These are phyloP conservation scores for Elachura formosa DNA, from an alignment of 2,113 vertebrate species.

Conservation along the genomic window DNA sequence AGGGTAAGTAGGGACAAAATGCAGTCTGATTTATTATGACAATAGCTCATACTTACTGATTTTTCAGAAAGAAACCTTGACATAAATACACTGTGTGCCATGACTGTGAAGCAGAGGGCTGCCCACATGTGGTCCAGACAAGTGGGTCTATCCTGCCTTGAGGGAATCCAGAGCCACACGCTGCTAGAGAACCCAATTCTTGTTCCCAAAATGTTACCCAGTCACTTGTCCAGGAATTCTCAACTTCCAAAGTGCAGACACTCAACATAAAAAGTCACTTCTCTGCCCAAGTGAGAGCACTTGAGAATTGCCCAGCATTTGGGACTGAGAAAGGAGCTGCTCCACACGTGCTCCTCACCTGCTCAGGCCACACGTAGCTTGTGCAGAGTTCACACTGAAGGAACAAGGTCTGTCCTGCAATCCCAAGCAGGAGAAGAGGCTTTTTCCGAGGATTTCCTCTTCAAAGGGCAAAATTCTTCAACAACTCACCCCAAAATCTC, in stretches of 20 bases:
- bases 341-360: neutral
- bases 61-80: neutral
- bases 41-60: neutral
- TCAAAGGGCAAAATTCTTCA: neutral
- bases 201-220: neutral
- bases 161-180: neutral
- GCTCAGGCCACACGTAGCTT: rapidly evolving
- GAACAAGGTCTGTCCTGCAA: neutral
- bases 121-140: neutral
- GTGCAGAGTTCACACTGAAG: neutral
- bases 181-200: neutral
- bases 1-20: neutral
- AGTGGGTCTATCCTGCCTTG: neutral
- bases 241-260: neutral
- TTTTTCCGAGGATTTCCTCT: neutral
- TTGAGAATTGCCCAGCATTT: neutral
- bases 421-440: neutral
- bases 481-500: neutral
- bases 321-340: neutral
- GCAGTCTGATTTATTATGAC: neutral
- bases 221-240: neutral
- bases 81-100: neutral
- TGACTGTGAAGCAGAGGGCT: neutral
- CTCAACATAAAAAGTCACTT: neutral
- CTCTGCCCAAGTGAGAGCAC: neutral